Base-by-base conservation (phyloP, 2,888 invertebrate species). In the Encarsia formosa region DNA sequence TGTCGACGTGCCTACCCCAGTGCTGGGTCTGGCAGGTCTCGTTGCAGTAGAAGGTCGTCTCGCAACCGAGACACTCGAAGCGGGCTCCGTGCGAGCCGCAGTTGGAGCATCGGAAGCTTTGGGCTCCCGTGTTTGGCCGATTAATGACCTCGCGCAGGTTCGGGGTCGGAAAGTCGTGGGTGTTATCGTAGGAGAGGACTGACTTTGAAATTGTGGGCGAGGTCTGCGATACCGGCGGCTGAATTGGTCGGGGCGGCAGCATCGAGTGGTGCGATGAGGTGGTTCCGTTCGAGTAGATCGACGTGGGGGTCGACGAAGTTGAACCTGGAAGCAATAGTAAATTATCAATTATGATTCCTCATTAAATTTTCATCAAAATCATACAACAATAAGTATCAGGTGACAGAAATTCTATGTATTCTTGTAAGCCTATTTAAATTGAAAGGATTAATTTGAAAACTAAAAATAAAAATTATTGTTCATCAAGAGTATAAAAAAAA, bases 61-160 rank as follows among this genome's bases (percentile, higher is more conserved):
- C 68, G 48, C 73, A 73, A 1, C 70, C 71, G 4, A 70, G 63
- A 54, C 73, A 73, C 43, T 70, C 70, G 49, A 70, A 71, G 38
- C 63, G 59, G 2, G 69, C 62, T 1, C 63, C 66, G 0, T 43
- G 38, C 0, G 49, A 34, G 4, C 68, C 65, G 39, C 73, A 73
- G 35, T 68, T 63, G 0, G 62, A 68, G 23, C 73, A 73, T 15
- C 61, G 54, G 9, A 41, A 13, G 11, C 38, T 43, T 16, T 37
- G 40, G 8, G 23, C 15, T 8, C 32, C 32, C 11, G 32, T 29
- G 1, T 40, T 45, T 15, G 41, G 37, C 3, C 50, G 50, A 3
- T 26, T 22, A n/a, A 20, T 41, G 2, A 32, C 37, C n/a, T 50
- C 50, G 9, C 39, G 40, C 1, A 50, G 31, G 18, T 29, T 54